Conservation (phyloP, 2,113 vertebrate genomes). For the Elgaria multicarinata region DNA sequence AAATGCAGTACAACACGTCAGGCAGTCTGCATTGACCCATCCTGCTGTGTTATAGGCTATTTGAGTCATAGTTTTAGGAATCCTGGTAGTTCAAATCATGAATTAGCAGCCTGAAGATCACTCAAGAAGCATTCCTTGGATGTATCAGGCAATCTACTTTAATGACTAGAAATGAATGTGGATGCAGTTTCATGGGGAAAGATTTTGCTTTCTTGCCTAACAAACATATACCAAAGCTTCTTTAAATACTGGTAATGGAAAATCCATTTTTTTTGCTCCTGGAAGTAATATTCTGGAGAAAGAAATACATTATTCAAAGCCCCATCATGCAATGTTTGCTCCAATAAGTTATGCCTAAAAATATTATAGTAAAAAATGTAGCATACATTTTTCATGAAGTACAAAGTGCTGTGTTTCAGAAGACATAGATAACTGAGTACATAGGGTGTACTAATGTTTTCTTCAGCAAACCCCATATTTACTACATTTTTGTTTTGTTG, state of each 20-base stretch:
- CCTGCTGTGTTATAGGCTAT: conserved; percentile 39
- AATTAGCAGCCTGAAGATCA: conserved; percentile 46
- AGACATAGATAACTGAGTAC: background rate
- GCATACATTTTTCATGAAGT: conserved; percentile 22
- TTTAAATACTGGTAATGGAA: background rate
- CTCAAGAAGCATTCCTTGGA: conserved; percentile 29
- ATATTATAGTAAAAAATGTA: conserved; percentile 39
- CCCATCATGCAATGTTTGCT: background rate
- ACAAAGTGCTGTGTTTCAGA: conserved; percentile 2
- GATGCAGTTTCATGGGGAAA: background rate
- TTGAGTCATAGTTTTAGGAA: conserved; percentile 45
- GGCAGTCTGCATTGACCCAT: conserved; percentile 16
- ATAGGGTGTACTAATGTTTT: conserved; percentile 12
- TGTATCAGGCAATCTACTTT: conserved; percentile 13
- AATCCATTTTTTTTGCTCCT: background rate
- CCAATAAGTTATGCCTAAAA: background rate
- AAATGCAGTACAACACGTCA: background rate
- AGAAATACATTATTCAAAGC: conserved; percentile 14
- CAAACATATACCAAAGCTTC: background rate
- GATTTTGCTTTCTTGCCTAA: conserved; percentile 7
- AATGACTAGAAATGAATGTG: background rate
- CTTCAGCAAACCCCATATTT: conserved; percentile 12
- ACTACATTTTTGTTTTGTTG: conserved; percentile 23
- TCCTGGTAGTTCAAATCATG: conserved; percentile 48
- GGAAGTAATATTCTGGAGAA: background rate